These are phyloP conservation scores for Pseudomyrmex dendroicus DNA, from an alignment of 1,140 invertebrate genomes.

Conservation along the genomic window DNA sequence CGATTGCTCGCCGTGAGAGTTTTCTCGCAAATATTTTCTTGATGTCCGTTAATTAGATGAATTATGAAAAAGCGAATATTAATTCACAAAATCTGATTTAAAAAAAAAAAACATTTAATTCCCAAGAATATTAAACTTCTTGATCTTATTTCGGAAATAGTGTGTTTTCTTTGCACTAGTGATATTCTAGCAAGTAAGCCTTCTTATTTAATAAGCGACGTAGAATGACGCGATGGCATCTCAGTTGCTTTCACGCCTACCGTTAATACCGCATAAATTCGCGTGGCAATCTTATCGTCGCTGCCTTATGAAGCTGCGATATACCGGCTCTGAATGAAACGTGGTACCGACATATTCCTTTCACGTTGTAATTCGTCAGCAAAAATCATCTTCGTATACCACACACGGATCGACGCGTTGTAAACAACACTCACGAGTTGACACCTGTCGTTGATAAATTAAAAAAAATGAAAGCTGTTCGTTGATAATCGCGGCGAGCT, in stretches of 20 bases:
- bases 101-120: neutral
- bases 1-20: constrained; percentile 5
- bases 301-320: constrained; percentile 36
- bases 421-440: constrained; percentile 16
- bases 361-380: constrained; percentile 22
- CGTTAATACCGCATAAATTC: constrained; percentile 58
- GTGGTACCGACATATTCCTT: constrained; percentile 49
- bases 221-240: constrained; percentile 23
- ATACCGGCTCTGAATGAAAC: constrained; percentile 44
- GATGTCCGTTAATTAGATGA: neutral
- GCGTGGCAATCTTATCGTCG: constrained; percentile 51
- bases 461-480: constrained; percentile 25
- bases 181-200: neutral
- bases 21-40: neutral
- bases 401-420: constrained; percentile 13
- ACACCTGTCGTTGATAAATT: constrained; percentile 62
- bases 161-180: neutral
- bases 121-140: neutral
- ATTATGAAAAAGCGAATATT: neutral
- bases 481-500: constrained; percentile 29
- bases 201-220: constrained; percentile 46
- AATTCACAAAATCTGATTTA: too few species aligned
- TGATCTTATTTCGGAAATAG: neutral
- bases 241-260: constrained; percentile 49
- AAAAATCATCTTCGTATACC: constrained; percentile 45